phyloP scores from a whole-genome alignment of 2,888 invertebrate genomes.

The Xanthorhoe designata region DNA sequence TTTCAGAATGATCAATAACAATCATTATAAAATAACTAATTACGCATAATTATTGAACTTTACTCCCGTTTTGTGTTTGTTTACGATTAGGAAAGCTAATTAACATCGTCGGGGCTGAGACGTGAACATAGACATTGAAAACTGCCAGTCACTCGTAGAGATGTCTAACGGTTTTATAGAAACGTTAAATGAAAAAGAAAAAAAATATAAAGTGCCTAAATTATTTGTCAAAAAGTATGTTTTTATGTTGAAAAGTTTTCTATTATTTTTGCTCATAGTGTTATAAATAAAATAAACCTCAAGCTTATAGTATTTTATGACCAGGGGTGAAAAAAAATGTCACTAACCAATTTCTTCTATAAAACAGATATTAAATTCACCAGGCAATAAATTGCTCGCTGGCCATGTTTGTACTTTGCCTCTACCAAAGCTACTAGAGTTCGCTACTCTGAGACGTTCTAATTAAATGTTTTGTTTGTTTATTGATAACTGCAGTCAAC shows the following conservation, averaged over 20 bases:
- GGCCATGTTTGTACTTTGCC: background rate
- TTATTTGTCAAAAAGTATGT: too few relatives aligned
- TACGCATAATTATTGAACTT: slow-evolving; percentile 39
- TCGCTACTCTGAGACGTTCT: slow-evolving; percentile 1
- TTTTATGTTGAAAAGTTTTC: too few relatives aligned
- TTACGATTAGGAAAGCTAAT: slow-evolving; percentile 43
- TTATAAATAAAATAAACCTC: too few relatives aligned
- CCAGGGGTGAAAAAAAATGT: too few relatives aligned
- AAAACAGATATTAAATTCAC: too few relatives aligned
- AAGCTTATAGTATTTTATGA: too few relatives aligned
- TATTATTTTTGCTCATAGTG: too few relatives aligned
- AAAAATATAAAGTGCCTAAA: too few relatives aligned
- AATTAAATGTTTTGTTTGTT: slow-evolving; percentile 66
- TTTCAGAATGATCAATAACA: too few relatives aligned
- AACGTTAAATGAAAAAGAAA: background rate
- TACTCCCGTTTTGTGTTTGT: slow-evolving; percentile 39
- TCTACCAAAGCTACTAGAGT: slow-evolving; percentile 9
- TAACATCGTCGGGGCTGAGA: slow-evolving; percentile 35
- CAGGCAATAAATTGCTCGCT: too few relatives aligned
- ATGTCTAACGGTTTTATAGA: background rate
- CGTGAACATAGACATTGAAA: slow-evolving; percentile 10
- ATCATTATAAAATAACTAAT: background rate
- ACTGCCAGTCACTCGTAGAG: slow-evolving; percentile 1
- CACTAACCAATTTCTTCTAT: too few relatives aligned
- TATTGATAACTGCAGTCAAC: slow-evolving; percentile 53